Evolutionary conservation across 1,140 invertebrate species (phyloP).

Genomic region (Drosophila bipectinata): DNA sequence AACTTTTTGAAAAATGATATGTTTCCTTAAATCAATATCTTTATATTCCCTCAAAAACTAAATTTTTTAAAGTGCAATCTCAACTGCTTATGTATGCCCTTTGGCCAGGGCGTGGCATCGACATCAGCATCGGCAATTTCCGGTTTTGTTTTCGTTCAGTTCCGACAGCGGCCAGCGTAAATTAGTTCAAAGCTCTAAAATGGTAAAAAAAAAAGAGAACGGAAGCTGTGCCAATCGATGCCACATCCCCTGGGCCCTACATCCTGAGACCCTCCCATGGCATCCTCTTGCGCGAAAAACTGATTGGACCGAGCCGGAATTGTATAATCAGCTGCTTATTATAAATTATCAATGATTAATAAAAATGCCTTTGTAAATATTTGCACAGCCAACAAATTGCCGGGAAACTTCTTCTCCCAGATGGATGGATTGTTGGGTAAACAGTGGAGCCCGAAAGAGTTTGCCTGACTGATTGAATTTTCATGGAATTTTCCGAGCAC

Average conservation of each 20-base stretch:
- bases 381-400: constrained; percentile 25
- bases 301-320: constrained; percentile 28
- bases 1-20: not conserved
- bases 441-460: constrained; percentile 32
- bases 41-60: not conserved
- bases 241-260: constrained; percentile 30
- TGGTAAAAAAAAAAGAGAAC: constrained; percentile 33
- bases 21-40: not conserved
- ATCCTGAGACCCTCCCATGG: not conserved
- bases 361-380: constrained; percentile 68
- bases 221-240: constrained; percentile 46
- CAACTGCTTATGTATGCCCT: constrained; percentile 45
- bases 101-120: constrained; percentile 54
- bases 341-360: constrained; percentile 74
- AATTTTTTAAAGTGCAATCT: constrained; percentile 13
- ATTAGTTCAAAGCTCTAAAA: constrained; percentile 75
- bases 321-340: constrained; percentile 69
- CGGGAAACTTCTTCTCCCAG: constrained; percentile 13
- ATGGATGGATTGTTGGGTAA: constrained; percentile 31
- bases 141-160: constrained; percentile 73
- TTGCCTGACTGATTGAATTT: constrained; percentile 37
- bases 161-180: constrained; percentile 69
- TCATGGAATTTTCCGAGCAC: constrained; percentile 8
- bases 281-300: not conserved
- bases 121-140: constrained; percentile 64